Percentiles rank a stretch among this genome's conserved stretches.
Conservation (phyloP, 2,113 vertebrate species). For the Albula glossodonta region DNA sequence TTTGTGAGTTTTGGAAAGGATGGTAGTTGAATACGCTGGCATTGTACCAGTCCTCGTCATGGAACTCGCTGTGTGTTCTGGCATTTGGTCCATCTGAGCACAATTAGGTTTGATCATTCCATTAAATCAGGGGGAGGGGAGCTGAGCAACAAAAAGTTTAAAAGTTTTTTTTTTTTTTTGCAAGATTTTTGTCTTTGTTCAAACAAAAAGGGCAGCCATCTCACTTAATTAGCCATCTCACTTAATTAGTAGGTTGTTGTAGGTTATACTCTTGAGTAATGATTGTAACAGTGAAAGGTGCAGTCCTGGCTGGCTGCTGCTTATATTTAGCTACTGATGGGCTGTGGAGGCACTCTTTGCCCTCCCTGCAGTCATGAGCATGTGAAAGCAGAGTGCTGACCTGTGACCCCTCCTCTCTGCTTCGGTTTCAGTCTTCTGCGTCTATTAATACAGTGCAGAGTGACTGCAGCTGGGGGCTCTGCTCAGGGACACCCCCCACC, state of each 20-base stretch:
- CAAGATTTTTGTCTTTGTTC: no score
- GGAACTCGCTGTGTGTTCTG: neutral
- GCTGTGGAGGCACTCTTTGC: neutral
- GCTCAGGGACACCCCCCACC: neutral
- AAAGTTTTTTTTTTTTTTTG: neutral
- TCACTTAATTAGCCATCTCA: neutral
- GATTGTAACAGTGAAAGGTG: neutral
- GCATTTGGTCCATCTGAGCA: neutral
- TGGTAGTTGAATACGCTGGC: neutral
- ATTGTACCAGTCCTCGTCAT: neutral
- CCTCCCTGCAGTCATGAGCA: neutral
- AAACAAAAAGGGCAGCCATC: neutral
- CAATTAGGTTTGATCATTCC: no score
- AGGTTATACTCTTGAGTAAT: neutral
- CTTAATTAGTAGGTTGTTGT: neutral
- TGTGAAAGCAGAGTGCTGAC: conserved; percentile 40
- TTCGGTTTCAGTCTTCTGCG: conserved; percentile 27
- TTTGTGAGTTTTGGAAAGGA: neutral
- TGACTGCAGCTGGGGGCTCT: conserved; percentile 9
- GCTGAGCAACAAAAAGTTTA: no score
- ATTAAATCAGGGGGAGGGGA: no score
- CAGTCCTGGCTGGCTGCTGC: neutral
- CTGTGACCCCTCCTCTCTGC: conserved; percentile 34
- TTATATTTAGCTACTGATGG: neutral
- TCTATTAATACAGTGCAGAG: conserved; percentile 35